A percentile compares a stretch with the other conserved stretches of the same genome.
These are phyloP conservation scores for Agrilus planipennis DNA, from an alignment of 1,140 invertebrate genomes.

Conservation along the genomic window DNA sequence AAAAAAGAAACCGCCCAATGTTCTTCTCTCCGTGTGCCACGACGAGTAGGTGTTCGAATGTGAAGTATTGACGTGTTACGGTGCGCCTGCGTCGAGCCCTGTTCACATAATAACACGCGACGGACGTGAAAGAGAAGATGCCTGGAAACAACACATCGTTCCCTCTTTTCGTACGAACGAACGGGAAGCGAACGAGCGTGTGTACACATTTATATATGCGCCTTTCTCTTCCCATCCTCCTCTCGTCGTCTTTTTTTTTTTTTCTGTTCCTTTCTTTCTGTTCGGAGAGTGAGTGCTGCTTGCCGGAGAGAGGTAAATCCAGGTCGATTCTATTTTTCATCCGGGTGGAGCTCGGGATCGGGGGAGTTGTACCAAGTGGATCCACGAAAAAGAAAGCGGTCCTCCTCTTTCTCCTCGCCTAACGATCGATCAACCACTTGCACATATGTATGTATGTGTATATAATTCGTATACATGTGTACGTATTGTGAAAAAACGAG, in stretches of 20 bases:
- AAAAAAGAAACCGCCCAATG: conserved; percentile 22
- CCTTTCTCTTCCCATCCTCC: too few species aligned
- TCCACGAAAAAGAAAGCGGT: too few species aligned
- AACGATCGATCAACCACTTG: too few species aligned
- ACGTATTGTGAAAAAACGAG: too few species aligned
- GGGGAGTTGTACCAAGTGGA: too few species aligned
- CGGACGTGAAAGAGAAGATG: too few species aligned
- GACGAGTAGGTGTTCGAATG: conserved; percentile 29
- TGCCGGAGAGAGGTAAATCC: conserved; percentile 24
- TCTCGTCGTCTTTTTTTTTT: too few species aligned
- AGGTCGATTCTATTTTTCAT: conserved; percentile 27
- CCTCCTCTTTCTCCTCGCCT: too few species aligned
- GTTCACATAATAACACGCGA: conserved; percentile 8
- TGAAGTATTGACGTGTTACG: conserved; percentile 30
- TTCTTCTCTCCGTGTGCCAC: conserved; percentile 15
- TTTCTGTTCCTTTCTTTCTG: conserved; percentile 25
- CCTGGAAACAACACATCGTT: conserved; percentile 10
- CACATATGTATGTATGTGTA: too few species aligned
- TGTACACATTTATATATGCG: too few species aligned
- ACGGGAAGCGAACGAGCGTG: conserved; percentile 16
- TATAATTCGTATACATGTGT: too few species aligned
- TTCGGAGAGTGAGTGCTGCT: too few species aligned
- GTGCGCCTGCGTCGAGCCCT: conserved; percentile 26
- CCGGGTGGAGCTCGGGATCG: conserved; percentile 30
- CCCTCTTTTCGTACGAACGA: conserved; percentile 5